These are phyloP conservation scores for Drosophila falleni DNA, from an alignment of 2,888 invertebrate species.

Conservation along the genomic window DNA sequence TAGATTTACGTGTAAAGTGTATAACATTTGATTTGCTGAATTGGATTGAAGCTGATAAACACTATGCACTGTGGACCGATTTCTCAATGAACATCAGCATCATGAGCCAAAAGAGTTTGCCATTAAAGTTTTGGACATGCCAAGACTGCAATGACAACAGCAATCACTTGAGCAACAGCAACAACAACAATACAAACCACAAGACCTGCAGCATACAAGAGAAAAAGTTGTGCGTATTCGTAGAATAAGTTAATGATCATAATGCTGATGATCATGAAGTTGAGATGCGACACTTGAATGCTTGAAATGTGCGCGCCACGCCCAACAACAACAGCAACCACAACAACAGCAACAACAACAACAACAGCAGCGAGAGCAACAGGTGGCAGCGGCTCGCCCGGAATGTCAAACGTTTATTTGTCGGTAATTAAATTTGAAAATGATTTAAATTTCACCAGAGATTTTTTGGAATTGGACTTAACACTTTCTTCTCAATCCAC, in stretches of 20 bases:
- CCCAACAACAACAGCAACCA: conserved; percentile 39
- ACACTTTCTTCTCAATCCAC: conserved; percentile 72
- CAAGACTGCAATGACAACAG: conserved; percentile 50
- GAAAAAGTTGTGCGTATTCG: conserved; percentile 55
- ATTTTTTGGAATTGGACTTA: conserved; percentile 76
- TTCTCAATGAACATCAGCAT: conserved; percentile 50
- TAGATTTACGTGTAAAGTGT: neutral
- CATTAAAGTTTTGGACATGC: conserved; percentile 55
- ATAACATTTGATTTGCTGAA: conserved; percentile 6
- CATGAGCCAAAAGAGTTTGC: conserved; percentile 25
- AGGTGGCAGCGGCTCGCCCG: conserved; percentile 62
- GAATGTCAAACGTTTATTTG: conserved; percentile 80
- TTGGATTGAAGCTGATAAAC: conserved; percentile 19
- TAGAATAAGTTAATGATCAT: conserved; percentile 46
- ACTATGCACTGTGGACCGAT: conserved; percentile 46
- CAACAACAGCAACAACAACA: conserved; percentile 15
- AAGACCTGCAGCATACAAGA: conserved; percentile 30
- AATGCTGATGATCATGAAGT: conserved; percentile 19
- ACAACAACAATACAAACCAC: conserved; percentile 7
- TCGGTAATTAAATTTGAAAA: conserved; percentile 79
- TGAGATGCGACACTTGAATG: conserved; percentile 48
- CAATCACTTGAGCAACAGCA: conserved; percentile 33
- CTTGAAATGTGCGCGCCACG: conserved; percentile 52
- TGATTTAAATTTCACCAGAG: conserved; percentile 79
- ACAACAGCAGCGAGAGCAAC: conserved; percentile 29